Evolutionary conservation across 2,888 invertebrate species (phyloP).

Genomic region (Coleophora flavipennella): DNA sequence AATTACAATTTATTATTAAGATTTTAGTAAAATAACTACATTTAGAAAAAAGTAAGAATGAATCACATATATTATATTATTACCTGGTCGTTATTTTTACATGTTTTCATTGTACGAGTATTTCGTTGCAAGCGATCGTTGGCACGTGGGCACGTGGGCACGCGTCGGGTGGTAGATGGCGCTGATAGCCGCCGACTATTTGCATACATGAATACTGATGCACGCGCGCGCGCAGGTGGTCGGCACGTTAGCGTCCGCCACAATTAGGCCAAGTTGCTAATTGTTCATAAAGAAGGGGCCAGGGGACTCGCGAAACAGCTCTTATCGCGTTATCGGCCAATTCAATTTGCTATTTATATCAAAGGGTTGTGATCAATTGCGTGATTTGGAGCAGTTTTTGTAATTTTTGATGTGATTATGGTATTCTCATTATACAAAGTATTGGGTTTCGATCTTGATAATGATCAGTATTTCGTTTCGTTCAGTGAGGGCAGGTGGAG

Average conservation of each 20-base stretch:
- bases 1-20: too few relatives aligned
- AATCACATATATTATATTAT: too few relatives aligned
- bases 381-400: neutral
- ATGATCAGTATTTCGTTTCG: too few relatives aligned
- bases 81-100: too few relatives aligned
- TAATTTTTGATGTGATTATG: too few relatives aligned
- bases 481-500: too few relatives aligned
- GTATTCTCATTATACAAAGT: too few relatives aligned
- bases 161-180: neutral
- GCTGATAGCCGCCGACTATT: conserved; percentile 1
- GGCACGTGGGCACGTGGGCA: conserved; percentile 3
- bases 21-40: too few relatives aligned
- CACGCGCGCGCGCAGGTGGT: neutral
- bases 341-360: neutral
- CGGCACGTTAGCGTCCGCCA: neutral
- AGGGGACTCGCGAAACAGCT: neutral
- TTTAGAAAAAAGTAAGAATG: too few relatives aligned
- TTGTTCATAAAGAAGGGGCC: conserved; percentile 2
- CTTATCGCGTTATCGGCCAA: conserved; percentile 1
- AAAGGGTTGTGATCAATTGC: neutral
- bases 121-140: neutral
- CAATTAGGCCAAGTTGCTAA: conserved; percentile 13
- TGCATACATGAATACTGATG: conserved; percentile 9
- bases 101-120: too few relatives aligned
- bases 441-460: too few relatives aligned